Evolutionary conservation across 2,113 vertebrate genomes (phyloP), one percentile per base, ranked within the genome.

Genomic region (Phodopus roborovskii): DNA sequence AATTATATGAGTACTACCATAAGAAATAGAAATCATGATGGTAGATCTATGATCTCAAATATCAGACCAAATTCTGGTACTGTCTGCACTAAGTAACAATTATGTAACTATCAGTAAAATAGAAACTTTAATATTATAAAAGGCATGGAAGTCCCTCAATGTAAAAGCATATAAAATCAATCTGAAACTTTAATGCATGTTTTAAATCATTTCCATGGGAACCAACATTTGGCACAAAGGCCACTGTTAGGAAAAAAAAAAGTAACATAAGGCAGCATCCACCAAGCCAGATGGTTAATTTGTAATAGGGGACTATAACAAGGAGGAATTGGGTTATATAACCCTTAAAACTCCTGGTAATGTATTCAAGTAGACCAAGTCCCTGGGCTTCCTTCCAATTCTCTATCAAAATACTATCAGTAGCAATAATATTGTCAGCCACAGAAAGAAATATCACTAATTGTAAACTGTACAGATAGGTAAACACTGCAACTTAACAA

Each of bases 181-280:
- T 97, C n/a, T 87, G 94, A 97, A 94, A 92, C 95, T 97, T 97
- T 96, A 98, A 97, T 97, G 39, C 42, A 70, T 84, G 86, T 96
- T 97, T 98, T 97, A 97, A 98, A 93, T 91, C 70, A 98, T 98
- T 98, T 98, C 98, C 97, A 98, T 98, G 97, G 98, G 71, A 98
- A 98, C 97, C 66, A 96, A 96, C 92, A 98, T 97, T 98, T 98
- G 97, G 97, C 97, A 97, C 45, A 58, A 58, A 45, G 92, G 73
- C 79, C 68, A 96, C 68, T 92, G 16, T 96, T 97, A 97, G 94
- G 96, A 97, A 96, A 98, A 98, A 96, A 8, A 97, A 96, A 98
- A 98, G 95, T 24, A 88, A 96, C 94, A 97, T 97, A 97, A 98
- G 75, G 74, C 77, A 97, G 91, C 71, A 96, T 95, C 92, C 90